Base-by-base conservation (phyloP, 2,888 invertebrate species). In the Noctua fimbriata region DNA sequence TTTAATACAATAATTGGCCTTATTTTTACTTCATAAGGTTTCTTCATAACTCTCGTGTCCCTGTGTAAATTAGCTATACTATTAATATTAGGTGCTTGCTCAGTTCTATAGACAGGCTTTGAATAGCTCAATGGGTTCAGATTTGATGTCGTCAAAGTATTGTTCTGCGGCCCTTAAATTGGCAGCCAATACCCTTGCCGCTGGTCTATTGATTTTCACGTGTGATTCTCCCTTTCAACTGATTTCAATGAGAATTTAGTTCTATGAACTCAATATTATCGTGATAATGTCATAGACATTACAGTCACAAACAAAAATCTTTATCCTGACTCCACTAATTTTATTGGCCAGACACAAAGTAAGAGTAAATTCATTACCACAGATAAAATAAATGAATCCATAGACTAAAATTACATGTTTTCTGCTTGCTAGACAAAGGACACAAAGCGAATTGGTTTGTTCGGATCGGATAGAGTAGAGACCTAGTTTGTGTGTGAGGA, bases 81-180 rank as follows among this genome's bases (percentile, higher is more conserved):
- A 36, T 4, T 36, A 28, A 60, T 32, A 41, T 83, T 36, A 24
- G 74, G 21, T 69, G 12, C 41, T 69, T 58, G 41, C 52, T 79
- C 21, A 41, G 16, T 65, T 73, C 28, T 63, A 32, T 6, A 72
- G 9, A 36, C 66, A 12, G 36, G 47, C 47, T 73, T 73, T 71
- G 70, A 69, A 78, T 66, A 77, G 67, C 65, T 73, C 58, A 82
- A 69, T 72, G 1, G 69, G 67, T 63, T 73, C 58, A 66, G 44
- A 87, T 76, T 76, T 79, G 70, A 79, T 75, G 55, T 76, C 74
- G 67, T 79, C 83, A 79, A 67, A 67, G 67, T 78, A 88, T 88
- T 87, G 86, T 88, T 84, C 76, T 74, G 18, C n/a, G 65, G 32
- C 75, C 47, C 60, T 83, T 79, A 73, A 78, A 78, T 83, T 79